Evolutionary conservation across 2,113 vertebrate genomes (phyloP).

Genomic region (Salvelinus namaycush): DNA sequence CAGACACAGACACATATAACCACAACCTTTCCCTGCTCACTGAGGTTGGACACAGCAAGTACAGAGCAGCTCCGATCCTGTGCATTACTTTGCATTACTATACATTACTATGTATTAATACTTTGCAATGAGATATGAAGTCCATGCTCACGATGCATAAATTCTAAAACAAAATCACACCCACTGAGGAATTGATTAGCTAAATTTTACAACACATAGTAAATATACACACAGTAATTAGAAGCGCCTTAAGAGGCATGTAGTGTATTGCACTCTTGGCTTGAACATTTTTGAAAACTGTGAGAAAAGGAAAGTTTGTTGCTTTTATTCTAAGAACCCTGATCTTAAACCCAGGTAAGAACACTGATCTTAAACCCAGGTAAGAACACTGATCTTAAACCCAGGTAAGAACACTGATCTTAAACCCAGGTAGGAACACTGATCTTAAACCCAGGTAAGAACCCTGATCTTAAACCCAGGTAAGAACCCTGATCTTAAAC

Average conservation of each 20-base stretch:
- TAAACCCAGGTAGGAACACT: neutral
- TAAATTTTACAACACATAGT: neutral
- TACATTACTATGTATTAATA: conserved; percentile 1
- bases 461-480: neutral
- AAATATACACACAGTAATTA: neutral
- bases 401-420: neutral
- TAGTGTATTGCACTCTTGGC: neutral
- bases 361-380: neutral
- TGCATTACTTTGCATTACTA: neutral
- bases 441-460: neutral
- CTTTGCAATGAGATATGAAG: neutral
- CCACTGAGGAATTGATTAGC: neutral
- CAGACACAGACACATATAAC: too few species aligned
- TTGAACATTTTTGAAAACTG: neutral
- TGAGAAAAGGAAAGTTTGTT: neutral
- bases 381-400: neutral
- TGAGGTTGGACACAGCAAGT: too few species aligned
- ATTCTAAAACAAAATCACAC: neutral
- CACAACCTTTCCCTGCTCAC: too few species aligned
- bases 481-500: neutral
- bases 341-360: neutral
- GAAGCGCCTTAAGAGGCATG: neutral
- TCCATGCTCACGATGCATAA: neutral
- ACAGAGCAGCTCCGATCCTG: too few species aligned
- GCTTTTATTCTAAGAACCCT: neutral